Conservation (phyloP, 2,888 invertebrate species). For the Nomada flava region DNA sequence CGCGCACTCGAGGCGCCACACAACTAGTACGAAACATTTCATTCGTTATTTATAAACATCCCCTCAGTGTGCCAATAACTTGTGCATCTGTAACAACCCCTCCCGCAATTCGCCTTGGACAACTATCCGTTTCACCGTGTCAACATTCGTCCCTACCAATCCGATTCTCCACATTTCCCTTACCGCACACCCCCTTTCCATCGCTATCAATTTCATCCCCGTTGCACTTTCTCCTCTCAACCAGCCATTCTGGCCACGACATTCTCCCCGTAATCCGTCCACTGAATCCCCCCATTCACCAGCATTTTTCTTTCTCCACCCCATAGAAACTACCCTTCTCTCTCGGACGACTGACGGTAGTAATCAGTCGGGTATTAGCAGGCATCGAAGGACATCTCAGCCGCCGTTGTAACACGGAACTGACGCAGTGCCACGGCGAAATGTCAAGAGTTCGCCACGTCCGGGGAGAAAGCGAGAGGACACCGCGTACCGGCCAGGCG, state of each 20-base stretch:
- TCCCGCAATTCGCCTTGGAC: neutral
- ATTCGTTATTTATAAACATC: too few relatives aligned
- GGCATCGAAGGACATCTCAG: slow-evolving; percentile 76
- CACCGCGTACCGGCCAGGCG: slow-evolving; percentile 33
- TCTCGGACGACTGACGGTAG: slow-evolving; percentile 49
- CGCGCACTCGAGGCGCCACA: too few relatives aligned
- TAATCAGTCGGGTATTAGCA: slow-evolving; percentile 76
- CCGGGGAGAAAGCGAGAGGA: slow-evolving; percentile 48
- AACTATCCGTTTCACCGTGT: neutral
- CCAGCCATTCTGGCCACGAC: neutral
- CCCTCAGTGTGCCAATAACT: too few relatives aligned
- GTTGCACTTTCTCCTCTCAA: slow-evolving; percentile 33
- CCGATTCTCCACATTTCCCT: neutral
- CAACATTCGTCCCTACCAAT: neutral
- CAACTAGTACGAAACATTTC: too few relatives aligned
- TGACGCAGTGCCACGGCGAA: slow-evolving; percentile 74
- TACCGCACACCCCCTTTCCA: neutral
- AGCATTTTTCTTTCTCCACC: neutral
- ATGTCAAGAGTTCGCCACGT: slow-evolving; percentile 77
- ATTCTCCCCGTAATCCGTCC: neutral
- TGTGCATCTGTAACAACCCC: neutral
- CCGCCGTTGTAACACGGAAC: slow-evolving; percentile 71
- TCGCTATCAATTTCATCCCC: slow-evolving; percentile 26
- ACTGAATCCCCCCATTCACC: neutral
- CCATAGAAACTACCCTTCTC: too few relatives aligned